Base-by-base conservation (phyloP, 2,888 invertebrate species). In the Drosophila fungiperda region DNA sequence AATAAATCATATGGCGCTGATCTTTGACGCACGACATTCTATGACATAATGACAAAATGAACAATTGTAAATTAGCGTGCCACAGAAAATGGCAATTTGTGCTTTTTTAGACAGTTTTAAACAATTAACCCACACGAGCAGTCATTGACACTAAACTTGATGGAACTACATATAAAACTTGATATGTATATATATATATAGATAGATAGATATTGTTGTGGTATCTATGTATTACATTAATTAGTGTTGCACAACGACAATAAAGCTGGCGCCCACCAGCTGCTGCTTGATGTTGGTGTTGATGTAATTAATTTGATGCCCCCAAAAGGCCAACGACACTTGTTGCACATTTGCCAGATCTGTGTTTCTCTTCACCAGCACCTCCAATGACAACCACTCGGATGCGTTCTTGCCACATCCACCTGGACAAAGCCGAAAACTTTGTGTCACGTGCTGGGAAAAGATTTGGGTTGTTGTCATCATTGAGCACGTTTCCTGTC, bases 321-420 rank as follows among this genome's bases (percentile, higher is more conserved):
- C 79, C 68, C 88, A 76, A 79, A 88, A 81, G 75, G 87, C 75
- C 85, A 84, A 73, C 74, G 82, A 85, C 85, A 87, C 71, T 84
- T 87, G 85, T 82, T 84, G 80, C 73, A 71, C 61, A 59, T 52
- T 53, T 58, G 2, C 36, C 57, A 52, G 54, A 64, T 54, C 50
- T 45, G 53, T 26, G 35, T 58, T 26, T 35, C n/a, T 55, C 67
- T 45, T n/a, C 1, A 45, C 15, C 15, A 36, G 20, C 45, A 54
- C 36, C 36, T 23, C 45, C 23, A 45, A 45, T 15, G 42, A 50
- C 23, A 33, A 17, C 57, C 40, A 12, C 29, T 2, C 9, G 23
- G 26, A 26, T 26, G 26, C 26, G 2, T 26, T 26, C 26, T 26
- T 26, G 26, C 2, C 26, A 26, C 26, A 26, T 26, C 26, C 26